A percentile compares a stretch with the other conserved stretches of the same genome.
Evolutionary conservation across 2,888 invertebrate genomes (phyloP).

Genomic region (Thymelicus lineola): DNA sequence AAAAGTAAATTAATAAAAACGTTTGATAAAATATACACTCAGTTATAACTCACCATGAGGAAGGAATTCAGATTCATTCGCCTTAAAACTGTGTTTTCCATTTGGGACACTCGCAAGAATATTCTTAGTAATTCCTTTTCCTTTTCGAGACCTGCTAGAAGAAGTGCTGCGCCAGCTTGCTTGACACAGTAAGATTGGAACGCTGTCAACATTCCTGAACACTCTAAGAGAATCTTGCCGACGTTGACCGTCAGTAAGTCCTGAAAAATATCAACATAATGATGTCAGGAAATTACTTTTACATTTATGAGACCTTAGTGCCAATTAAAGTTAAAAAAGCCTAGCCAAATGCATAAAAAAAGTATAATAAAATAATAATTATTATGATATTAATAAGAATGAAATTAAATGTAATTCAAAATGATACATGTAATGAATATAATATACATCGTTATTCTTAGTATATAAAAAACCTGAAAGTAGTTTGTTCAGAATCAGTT

Average conservation of each 20-base stretch:
- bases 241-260: conserved; percentile 95
- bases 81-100: conserved; percentile 96
- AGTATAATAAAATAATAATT: too few relatives aligned
- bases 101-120: conserved; percentile 97
- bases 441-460: too few relatives aligned
- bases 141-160: conserved; percentile 95
- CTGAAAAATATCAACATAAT: conserved; percentile 51
- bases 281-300: too few relatives aligned
- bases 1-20: too few relatives aligned
- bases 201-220: conserved; percentile 96
- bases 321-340: not conserved
- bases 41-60: conserved; percentile 90
- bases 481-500: too few relatives aligned
- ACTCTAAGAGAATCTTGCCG: conserved; percentile 95
- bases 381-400: too few relatives aligned
- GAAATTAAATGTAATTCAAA: too few relatives aligned
- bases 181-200: conserved; percentile 98
- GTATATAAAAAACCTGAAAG: too few relatives aligned
- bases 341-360: too few relatives aligned
- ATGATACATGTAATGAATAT: too few relatives aligned
- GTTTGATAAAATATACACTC: too few relatives aligned
- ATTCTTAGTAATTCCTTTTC: conserved; percentile 97
- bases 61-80: conserved; percentile 99
- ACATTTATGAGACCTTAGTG: too few relatives aligned
- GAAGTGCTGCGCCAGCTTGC: conserved; percentile 94